A percentile compares a stretch with the other conserved stretches of the same genome.
Evolutionary conservation across 30 jellyfish, hydroid and myxozoan genomes (phyloP).

Genomic region (Morbakka virulenta): DNA sequence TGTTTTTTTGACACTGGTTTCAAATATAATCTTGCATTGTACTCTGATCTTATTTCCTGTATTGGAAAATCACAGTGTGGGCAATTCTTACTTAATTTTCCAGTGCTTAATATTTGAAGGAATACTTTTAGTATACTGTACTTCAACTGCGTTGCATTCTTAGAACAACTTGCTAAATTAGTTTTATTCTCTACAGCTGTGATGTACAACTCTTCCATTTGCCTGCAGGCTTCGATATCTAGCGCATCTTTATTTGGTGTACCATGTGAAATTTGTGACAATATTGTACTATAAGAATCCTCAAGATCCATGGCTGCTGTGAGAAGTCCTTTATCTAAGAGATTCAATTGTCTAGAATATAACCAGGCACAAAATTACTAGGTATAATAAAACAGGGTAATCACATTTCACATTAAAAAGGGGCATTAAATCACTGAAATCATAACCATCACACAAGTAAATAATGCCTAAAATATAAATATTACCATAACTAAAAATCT

Average conservation of each 20-base stretch:
- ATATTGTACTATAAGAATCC: slow-evolving; percentile 40
- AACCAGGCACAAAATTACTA: too few relatives aligned
- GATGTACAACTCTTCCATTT: slow-evolving; percentile 34
- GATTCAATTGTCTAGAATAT: slow-evolving; percentile 60
- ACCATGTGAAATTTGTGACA: slow-evolving; percentile 29
- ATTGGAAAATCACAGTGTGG: slow-evolving; percentile 71
- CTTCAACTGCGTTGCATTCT: slow-evolving; percentile 58
- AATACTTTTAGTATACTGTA: slow-evolving; percentile 59
- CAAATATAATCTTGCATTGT: slow-evolving; percentile 70
- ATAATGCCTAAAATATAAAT: too few relatives aligned
- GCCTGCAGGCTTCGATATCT: slow-evolving; percentile 43
- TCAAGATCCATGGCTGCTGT: slow-evolving; percentile 52
- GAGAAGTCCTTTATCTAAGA: slow-evolving; percentile 63
- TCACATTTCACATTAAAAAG: too few relatives aligned
- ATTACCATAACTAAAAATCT: too few relatives aligned
- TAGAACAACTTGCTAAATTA: slow-evolving; percentile 23
- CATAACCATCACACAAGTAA: too few relatives aligned
- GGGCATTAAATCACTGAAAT: too few relatives aligned
- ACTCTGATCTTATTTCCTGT: slow-evolving; percentile 73
- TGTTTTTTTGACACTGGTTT: slow-evolving; percentile 49
- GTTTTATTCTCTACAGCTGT: slow-evolving; percentile 2
- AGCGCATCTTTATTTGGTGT: slow-evolving; percentile 24
- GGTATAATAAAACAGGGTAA: too few relatives aligned
- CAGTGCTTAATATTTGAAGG: slow-evolving; percentile 8
- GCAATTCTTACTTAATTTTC: slow-evolving; percentile 53